Percentiles rank a stretch among this genome's conserved stretches.
These are phyloP conservation scores for Cettia cetti DNA, from an alignment of 2,113 vertebrate genomes.

Conservation along the genomic window DNA sequence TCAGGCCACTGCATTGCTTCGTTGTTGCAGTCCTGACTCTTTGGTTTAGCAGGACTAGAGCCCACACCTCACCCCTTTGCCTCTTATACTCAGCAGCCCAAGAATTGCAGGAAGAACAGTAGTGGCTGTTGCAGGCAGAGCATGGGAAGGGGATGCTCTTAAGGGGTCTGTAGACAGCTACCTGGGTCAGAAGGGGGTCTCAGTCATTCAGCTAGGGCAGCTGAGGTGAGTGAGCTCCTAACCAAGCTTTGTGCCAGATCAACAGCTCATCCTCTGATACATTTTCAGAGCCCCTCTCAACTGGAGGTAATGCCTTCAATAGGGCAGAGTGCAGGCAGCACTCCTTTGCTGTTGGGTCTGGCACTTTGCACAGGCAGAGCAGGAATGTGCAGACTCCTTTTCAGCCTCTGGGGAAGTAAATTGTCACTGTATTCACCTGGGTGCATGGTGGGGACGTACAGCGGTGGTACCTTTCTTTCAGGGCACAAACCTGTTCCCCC, in stretches of 20 bases:
- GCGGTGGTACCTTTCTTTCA: background rate
- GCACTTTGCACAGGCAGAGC: background rate
- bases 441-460: too few species aligned
- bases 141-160: background rate
- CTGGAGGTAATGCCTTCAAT: background rate
- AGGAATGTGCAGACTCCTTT: background rate
- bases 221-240: background rate
- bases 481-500: background rate
- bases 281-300: background rate
- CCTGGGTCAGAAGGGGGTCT: background rate
- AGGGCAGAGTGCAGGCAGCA: background rate
- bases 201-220: background rate
- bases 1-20: background rate
- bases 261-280: background rate
- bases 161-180: background rate
- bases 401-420: background rate
- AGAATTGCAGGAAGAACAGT: background rate
- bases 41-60: background rate
- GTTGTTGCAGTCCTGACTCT: background rate
- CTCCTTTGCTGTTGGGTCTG: background rate
- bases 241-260: background rate
- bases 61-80: background rate
- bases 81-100: background rate
- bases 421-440: rapidly evolving
- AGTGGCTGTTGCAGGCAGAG: background rate